Evolutionary conservation across 2,888 invertebrate genomes (phyloP), one percentile per base, ranked within the genome.

Genomic region (Lampropteryx suffumata): DNA sequence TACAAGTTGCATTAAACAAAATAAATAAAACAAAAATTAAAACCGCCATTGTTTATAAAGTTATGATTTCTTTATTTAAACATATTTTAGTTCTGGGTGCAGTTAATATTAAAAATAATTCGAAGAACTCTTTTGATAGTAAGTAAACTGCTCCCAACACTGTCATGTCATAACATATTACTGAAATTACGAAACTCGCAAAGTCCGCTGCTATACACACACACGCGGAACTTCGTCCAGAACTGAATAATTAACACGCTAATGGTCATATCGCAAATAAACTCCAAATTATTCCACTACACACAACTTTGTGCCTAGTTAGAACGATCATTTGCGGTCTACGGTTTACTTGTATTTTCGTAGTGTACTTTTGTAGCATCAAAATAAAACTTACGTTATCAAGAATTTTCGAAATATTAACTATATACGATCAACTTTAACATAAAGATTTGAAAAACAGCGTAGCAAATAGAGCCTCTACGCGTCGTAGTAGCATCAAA

Each of bases 201-300:
- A 53, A 53, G 40, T 48, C 24, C 21, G 42, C 32, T 17, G 26
- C 29, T 44, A 36, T 53, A 48, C 48, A 48, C 44, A 32, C 40
- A 27, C 35, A 53, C 44, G 39, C 34, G 42, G 58, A 72, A 80
- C 69, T 81, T 73, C 61, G 70, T 65, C 64, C 59, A 59, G 61
- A 61, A 65, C 76, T 84, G 80, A 83, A 87, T 88, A 87, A 88
- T 87, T 86, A 80, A 84, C 81, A 72, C 70, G 65, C 75, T 88
- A 87, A 88, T 85, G 81, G 86, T 74, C 78, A 74, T 73, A 80
- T 79, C 71, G 80, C 84, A 84, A 86, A 86, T 85, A 85, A 84
- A 84, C 80, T 82, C 75, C 70, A 67, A 84, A 86, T 85, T 84
- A 87, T 84, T 84, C 77, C 80, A 75, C 76, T 70, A 68, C 69